A percentile compares a stretch with the other conserved stretches of the same genome.
Conservation (phyloP, 2,797 vertebrate genomes). For the Dicrostonyx torquatus region DNA sequence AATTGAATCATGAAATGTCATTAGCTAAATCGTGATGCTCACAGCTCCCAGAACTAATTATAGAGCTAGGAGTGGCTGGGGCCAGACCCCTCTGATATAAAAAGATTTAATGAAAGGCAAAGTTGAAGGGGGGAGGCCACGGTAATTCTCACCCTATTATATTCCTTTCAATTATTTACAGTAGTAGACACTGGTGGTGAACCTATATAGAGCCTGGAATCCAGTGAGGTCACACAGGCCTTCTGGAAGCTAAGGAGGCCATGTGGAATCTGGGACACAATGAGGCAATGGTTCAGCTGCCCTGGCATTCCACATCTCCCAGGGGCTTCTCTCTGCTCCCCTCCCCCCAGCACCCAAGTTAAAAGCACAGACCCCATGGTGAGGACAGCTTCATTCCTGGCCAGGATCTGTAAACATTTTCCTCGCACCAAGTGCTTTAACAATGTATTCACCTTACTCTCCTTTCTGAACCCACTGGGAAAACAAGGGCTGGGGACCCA, state of each 20-base stretch:
- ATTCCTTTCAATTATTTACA: slow-evolving; percentile 81
- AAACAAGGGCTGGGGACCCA: background rate
- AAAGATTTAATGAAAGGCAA: slow-evolving; percentile 82
- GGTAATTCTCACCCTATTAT: slow-evolving; percentile 78
- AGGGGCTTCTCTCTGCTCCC: slow-evolving; percentile 36
- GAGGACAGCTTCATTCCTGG: background rate
- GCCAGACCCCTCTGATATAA: slow-evolving; percentile 78
- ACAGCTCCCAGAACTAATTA: slow-evolving; percentile 70
- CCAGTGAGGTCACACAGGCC: slow-evolving; percentile 78
- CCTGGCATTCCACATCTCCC: slow-evolving; percentile 71
- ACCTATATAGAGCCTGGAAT: slow-evolving; percentile 82
- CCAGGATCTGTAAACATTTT: background rate
- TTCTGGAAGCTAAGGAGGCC: slow-evolving; percentile 73
- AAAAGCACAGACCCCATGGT: background rate
- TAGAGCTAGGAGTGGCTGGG: slow-evolving; percentile 77
- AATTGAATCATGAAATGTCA: slow-evolving; percentile 65
- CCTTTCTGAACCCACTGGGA: background rate
- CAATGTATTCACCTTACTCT: background rate
- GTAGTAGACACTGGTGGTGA: slow-evolving; percentile 78
- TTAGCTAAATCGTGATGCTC: slow-evolving; percentile 63
- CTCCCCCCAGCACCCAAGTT: background rate
- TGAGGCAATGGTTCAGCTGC: slow-evolving; percentile 76
- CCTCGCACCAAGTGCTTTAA: background rate
- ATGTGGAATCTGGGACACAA: slow-evolving; percentile 74
- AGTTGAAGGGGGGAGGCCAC: slow-evolving; percentile 33